Evolutionary conservation across 2,888 invertebrate species (phyloP), one percentile per base, ranked within the genome.

Genomic region (Pardosa pseudoannulata): DNA sequence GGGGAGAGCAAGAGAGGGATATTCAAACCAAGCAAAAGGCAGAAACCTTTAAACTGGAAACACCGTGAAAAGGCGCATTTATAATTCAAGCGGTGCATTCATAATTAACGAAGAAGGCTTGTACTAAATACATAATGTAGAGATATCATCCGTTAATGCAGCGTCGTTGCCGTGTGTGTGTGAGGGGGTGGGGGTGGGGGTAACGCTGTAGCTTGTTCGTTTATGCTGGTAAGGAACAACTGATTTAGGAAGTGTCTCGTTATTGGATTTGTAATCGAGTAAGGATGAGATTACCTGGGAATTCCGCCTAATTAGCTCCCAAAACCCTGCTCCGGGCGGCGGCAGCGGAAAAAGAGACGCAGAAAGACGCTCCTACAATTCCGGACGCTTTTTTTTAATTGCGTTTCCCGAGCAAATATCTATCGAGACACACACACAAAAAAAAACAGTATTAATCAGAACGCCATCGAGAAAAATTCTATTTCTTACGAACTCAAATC

Each of bases 261-360:
- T 87, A 87, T 87, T 87, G 86, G 86, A 87, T 87, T 87, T 80
- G 86, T 87, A 87, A 87, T 87, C 86, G 86, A 87, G 86, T 87
- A 79, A 87, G 68, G 86, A 87, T 62, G 68, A 78, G 78, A 78
- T 87, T 87, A 79, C 78, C 86, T 87, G 86, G 80, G 86, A 87
- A 87, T 80, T 79, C 79, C 56, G 74, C 32, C 86, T 87, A 87
- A 87, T 87, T 87, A 87, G 79, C 80, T 83, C 65, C 72, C 67
- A 72, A 78, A 82, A 82, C 75, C 81, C 71, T 71, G 68, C 76
- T 76, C 41, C 64, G 39, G 82, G 76, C 76, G 31, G 71, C 23
- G 28, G 29, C 19, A 56, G 67, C n/a, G 75, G 68, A 75, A 82
- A 75, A 70, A 74, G 68, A 46, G 41, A 46, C 70, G 56, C 36